phyloP scores from a whole-genome alignment of 2,888 invertebrate species.

The Acanthosepion esculentum region DNA sequence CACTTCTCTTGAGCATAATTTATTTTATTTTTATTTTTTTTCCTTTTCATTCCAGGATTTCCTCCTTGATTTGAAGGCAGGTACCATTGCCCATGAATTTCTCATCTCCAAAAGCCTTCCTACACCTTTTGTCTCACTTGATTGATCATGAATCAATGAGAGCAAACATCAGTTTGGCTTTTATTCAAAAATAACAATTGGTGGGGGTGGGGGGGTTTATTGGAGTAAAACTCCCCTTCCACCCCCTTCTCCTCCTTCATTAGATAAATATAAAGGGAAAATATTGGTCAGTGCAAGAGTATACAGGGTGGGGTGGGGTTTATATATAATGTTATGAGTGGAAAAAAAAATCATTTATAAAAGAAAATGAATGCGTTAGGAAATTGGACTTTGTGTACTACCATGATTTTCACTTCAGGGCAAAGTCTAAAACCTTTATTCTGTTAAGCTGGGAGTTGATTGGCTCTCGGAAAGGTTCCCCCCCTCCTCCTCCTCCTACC shows the following conservation, averaged over 20 bases:
- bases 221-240: neutral
- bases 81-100: neutral
- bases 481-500: no score
- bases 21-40: neutral
- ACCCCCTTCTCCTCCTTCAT: neutral
- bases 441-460: no score
- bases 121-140: neutral
- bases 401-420: no score
- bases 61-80: neutral
- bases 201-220: neutral
- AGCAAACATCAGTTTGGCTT: neutral
- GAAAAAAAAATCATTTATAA: no score
- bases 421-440: no score
- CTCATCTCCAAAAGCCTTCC: slow-evolving; percentile 14
- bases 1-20: neutral
- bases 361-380: no score
- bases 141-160: neutral
- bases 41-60: neutral
- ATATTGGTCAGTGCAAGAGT: no score
- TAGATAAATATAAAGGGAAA: neutral
- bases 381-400: no score
- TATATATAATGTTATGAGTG: no score
- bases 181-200: neutral
- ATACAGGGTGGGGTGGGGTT: no score
- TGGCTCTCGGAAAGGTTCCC: no score